Conservation (phyloP, 2,888 invertebrate genomes). For the Cremastinae sp. region DNA sequence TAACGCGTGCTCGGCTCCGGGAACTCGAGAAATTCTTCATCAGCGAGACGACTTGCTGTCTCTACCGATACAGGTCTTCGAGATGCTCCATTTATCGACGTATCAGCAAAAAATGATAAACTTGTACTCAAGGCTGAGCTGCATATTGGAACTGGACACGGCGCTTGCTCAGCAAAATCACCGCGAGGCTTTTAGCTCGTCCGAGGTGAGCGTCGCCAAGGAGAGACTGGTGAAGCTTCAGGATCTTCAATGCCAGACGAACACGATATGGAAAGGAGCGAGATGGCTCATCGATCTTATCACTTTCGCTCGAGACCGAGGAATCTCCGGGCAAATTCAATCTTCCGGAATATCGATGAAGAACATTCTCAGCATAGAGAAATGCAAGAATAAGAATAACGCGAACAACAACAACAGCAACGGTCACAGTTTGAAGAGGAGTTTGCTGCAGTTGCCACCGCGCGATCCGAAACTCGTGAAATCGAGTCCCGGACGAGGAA, state of each 20-base stretch:
- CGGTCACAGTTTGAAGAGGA: constrained; percentile 81
- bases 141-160: constrained; percentile 95
- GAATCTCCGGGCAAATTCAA: constrained; percentile 66
- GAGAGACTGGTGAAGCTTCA: constrained; percentile 91
- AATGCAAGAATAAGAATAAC: constrained; percentile 72
- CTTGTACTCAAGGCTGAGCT: constrained; percentile 95
- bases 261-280: constrained; percentile 94
- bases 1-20: constrained; percentile 94
- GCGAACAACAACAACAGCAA: constrained; percentile 67
- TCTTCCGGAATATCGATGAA: constrained; percentile 76
- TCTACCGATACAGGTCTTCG: constrained; percentile 95
- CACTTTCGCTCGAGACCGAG: constrained; percentile 93
- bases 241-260: constrained; percentile 92
- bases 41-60: constrained; percentile 93
- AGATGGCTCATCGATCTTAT: constrained; percentile 98
- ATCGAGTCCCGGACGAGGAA: constrained; percentile 89
- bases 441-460: constrained; percentile 85
- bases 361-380: constrained; percentile 77
- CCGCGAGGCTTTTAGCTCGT: constrained; percentile 95
- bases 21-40: constrained; percentile 91
- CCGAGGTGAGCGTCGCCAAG: constrained; percentile 92
- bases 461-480: constrained; percentile 89
- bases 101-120: constrained; percentile 95
- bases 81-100: constrained; percentile 97
- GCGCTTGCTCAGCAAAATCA: constrained; percentile 95